Base-by-base conservation (phyloP, 2,113 vertebrate species). In the Triplophysa rosa region DNA sequence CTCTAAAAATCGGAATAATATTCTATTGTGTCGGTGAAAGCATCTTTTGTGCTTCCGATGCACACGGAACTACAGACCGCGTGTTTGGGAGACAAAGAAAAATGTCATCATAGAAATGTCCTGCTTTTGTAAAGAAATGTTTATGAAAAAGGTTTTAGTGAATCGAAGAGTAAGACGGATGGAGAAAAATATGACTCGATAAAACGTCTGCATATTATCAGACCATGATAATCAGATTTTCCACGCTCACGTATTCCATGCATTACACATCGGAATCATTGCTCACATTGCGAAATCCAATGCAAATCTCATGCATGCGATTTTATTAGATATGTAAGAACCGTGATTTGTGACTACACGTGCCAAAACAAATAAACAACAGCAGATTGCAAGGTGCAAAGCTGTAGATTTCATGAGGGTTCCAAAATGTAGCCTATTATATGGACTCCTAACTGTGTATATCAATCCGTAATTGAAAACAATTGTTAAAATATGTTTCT, bases 261-360 rank as follows among this genome's bases (percentile, higher is more conserved):
- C 47, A 77, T 77, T 77, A 21, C 26, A 33, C 74, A 65, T 54
- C 33, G 45, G 45, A 77, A 37, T 54, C 74, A 13, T 59, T 49
- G 72, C 59, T 75, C 58, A 75, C 58, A 49, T 49, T 63, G 56
- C 24, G 59, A 75, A 77, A 77, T 77, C 62, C 52, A 45, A 77
- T 66, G 74, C 62, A 77, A 77, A 77, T 66, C 17, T 33, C 61
- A 77, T 77, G 62, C 62, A 77, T 77, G 74, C 21, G 74, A 77
- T 66, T 77, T 65, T 76, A 76, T 76, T 65, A 77, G 61, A 77
- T 62, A 52, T 54, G 74, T 65, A 40, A 65, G 62, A 61, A 54
- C 58, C 23, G 19, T 49, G 59, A 75, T 75, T 77, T 77, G 24
- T 66, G 62, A 65, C 62, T 21, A 52, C 65, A 66, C 14, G 45